These are phyloP conservation scores for Spea hammondii DNA, from an alignment of 2,797 vertebrate species.

Conservation along the genomic window DNA sequence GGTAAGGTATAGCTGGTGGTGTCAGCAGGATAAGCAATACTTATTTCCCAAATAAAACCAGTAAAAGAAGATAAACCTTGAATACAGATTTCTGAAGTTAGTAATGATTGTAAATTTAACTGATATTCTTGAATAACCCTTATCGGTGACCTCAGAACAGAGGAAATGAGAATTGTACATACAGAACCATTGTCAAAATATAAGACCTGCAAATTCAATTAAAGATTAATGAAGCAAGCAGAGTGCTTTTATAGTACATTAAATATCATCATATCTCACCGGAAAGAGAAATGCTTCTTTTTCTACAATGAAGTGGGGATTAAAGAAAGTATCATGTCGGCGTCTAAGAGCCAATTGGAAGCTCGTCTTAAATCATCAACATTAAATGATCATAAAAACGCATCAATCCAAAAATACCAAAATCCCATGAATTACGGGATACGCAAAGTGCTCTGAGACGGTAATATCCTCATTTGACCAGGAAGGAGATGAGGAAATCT, in stretches of 20 bases:
- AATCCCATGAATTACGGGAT: neutral
- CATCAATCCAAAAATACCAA: neutral
- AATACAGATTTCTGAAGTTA: too few relatives aligned
- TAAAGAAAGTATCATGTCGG: neutral
- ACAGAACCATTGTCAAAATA: neutral
- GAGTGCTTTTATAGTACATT: neutral
- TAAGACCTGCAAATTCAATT: neutral
- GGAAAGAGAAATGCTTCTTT: neutral
- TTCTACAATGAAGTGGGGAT: neutral
- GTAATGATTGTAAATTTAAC: too few relatives aligned
- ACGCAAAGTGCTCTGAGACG: constrained; percentile 18
- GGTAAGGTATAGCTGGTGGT: too few relatives aligned
- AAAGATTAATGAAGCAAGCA: neutral
- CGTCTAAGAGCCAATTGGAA: neutral
- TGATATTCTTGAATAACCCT: too few relatives aligned
- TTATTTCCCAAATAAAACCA: too few relatives aligned
- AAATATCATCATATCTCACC: neutral
- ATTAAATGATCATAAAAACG: neutral
- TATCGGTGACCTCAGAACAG: neutral
- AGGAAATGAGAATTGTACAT: neutral
- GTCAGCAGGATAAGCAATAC: too few relatives aligned
- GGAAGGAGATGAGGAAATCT: constrained; percentile 45
- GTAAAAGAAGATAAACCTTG: too few relatives aligned
- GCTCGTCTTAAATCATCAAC: neutral
- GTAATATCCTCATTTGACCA: constrained; percentile 18